Conservation (phyloP, 2,113 vertebrate species). For the Pelmatolapia mariae region DNA sequence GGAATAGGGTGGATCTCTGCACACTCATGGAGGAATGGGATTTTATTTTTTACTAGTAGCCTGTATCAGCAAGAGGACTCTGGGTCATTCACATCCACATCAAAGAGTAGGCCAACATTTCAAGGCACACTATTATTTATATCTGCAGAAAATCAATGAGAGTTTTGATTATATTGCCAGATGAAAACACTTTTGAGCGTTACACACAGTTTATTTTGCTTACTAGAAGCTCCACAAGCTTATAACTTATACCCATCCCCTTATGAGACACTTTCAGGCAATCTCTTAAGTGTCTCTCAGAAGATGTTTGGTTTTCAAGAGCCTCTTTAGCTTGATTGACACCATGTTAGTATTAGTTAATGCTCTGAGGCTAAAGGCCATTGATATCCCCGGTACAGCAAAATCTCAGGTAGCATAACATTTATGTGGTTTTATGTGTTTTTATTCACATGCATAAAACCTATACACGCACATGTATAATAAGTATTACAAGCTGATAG, state of each 20-base stretch:
- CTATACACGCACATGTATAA: background rate
- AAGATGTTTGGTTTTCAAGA: background rate
- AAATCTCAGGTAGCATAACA: background rate
- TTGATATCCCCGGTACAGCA: background rate
- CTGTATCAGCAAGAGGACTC: background rate
- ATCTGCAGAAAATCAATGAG: background rate
- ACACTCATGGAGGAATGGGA: background rate
- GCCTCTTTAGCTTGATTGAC: background rate
- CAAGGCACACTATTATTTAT: background rate
- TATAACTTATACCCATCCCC: background rate
- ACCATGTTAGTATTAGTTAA: background rate
- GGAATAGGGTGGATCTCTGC: background rate
- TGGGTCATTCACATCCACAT: background rate
- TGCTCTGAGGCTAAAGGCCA: background rate
- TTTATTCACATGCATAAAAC: background rate
- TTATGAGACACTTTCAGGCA: background rate
- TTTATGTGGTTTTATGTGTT: background rate
- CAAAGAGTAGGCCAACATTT: background rate
- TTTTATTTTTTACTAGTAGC: background rate
- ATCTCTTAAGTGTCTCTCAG: background rate
- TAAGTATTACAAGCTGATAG: background rate
- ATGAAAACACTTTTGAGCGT: background rate
- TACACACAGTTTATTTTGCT: background rate
- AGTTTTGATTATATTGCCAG: background rate
- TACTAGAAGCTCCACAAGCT: background rate